Conservation (phyloP, 2,113 vertebrate genomes). For the Bagarius yarrelli region DNA sequence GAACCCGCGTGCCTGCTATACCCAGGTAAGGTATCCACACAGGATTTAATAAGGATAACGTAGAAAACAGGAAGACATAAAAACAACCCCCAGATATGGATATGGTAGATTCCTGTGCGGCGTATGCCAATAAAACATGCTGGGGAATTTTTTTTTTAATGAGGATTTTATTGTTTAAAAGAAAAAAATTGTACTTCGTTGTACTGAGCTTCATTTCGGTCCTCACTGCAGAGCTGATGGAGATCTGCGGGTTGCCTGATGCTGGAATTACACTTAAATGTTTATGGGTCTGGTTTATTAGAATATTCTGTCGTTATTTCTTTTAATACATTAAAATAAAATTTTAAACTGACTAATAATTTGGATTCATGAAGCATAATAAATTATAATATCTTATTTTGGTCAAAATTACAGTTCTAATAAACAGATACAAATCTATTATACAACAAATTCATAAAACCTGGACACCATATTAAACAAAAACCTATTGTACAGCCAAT, state of each 20-base stretch:
- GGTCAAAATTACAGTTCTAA: too few species aligned
- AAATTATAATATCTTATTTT: too few species aligned
- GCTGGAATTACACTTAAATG: background rate
- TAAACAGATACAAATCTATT: background rate
- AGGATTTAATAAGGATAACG: background rate
- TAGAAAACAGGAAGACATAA: background rate
- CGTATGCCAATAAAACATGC: background rate
- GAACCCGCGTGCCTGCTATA: slow-evolving; percentile 86
- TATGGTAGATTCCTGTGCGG: background rate
- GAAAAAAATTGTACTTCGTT: too few species aligned
- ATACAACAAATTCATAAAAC: too few species aligned
- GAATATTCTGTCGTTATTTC: too few species aligned
- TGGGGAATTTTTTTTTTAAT: too few species aligned
- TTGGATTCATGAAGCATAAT: too few species aligned
- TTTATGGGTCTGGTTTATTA: background rate
- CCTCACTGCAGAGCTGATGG: background rate
- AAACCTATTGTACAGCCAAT: too few species aligned
- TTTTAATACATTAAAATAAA: too few species aligned
- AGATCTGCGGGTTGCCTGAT: background rate
- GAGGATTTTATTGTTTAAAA: too few species aligned
- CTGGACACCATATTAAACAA: too few species aligned
- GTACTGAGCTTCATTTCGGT: background rate
- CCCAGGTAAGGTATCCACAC: slow-evolving; percentile 82
- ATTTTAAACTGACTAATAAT: too few species aligned
- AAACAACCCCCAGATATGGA: background rate